A percentile compares a stretch with the other conserved stretches of the same genome.
phyloP scores from a whole-genome alignment of 2,113 vertebrate genomes.

The Anguilla japonica region DNA sequence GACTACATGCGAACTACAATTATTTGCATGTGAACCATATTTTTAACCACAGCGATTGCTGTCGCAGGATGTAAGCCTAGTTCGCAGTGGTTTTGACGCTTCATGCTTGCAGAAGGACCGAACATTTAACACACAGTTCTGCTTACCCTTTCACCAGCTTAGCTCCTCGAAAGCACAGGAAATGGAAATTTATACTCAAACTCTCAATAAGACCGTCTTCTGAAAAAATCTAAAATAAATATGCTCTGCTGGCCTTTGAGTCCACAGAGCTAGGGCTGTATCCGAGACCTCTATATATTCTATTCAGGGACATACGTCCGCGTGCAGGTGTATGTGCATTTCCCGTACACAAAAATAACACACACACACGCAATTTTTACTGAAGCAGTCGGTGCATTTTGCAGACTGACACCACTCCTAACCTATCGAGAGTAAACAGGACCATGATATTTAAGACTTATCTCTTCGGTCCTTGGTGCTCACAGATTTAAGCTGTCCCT shows the following conservation, averaged over 20 bases:
- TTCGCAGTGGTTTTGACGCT: not conserved
- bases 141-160: not conserved
- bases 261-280: not conserved
- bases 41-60: not conserved
- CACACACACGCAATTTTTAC: not conserved
- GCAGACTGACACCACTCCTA: not conserved
- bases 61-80: not conserved
- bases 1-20: not conserved
- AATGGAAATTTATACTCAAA: not conserved
- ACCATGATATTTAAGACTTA: not conserved
- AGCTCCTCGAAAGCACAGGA: not conserved
- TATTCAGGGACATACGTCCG: not conserved
- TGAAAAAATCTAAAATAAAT: not conserved
- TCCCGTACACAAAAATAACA: not conserved
- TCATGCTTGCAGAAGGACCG: not conserved
- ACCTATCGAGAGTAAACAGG: not conserved
- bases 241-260: not conserved
- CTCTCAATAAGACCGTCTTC: not conserved
- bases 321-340: not conserved
- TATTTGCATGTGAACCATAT: not conserved
- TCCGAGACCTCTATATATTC: not conserved
- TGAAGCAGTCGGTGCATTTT: no score
- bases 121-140: not conserved
- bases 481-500: not conserved
- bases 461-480: not conserved